These are phyloP conservation scores for Eupithecia pulchellata DNA, from an alignment of 2,888 invertebrate genomes.

Conservation along the genomic window DNA sequence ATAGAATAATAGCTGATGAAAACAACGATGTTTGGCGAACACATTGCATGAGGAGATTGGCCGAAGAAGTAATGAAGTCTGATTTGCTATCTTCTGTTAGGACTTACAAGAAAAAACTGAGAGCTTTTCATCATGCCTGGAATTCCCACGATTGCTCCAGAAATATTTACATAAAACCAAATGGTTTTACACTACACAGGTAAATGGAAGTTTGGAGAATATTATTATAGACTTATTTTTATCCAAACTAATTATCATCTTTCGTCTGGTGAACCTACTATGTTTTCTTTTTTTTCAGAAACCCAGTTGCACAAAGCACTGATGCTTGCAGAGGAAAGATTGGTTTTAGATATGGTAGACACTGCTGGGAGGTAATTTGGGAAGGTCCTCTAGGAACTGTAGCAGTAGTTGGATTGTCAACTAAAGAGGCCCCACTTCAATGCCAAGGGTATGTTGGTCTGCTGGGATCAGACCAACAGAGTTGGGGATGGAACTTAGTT, in stretches of 20 bases:
- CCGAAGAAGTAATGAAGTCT: constrained; percentile 94
- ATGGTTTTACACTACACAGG: constrained; percentile 98
- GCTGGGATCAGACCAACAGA: constrained; percentile 97
- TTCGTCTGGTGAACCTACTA: neutral
- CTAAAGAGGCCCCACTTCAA: constrained; percentile 96
- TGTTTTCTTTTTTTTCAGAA: constrained; percentile 82
- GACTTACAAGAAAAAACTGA: constrained; percentile 96
- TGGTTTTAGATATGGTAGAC: constrained; percentile 95
- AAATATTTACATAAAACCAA: constrained; percentile 98
- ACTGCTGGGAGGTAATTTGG: constrained; percentile 99
- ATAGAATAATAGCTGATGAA: constrained; percentile 94
- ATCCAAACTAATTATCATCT: neutral
- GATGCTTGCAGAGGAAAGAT: constrained; percentile 97
- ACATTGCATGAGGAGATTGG: constrained; percentile 93
- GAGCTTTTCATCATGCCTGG: constrained; percentile 98
- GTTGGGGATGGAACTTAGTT: constrained; percentile 99
- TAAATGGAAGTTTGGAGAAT: constrained; percentile 47
- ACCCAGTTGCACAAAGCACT: constrained; percentile 99
- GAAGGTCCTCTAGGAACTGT: constrained; percentile 99
- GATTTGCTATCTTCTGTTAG: constrained; percentile 95
- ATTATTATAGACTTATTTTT: neutral
- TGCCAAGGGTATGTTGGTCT: constrained; percentile 98
- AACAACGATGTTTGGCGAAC: constrained; percentile 98
- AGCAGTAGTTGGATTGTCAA: constrained; percentile 97
- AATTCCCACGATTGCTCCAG: constrained; percentile 98